phyloP scores from a whole-genome alignment of 2,797 vertebrate genomes.

The Carduelis carduelis region DNA sequence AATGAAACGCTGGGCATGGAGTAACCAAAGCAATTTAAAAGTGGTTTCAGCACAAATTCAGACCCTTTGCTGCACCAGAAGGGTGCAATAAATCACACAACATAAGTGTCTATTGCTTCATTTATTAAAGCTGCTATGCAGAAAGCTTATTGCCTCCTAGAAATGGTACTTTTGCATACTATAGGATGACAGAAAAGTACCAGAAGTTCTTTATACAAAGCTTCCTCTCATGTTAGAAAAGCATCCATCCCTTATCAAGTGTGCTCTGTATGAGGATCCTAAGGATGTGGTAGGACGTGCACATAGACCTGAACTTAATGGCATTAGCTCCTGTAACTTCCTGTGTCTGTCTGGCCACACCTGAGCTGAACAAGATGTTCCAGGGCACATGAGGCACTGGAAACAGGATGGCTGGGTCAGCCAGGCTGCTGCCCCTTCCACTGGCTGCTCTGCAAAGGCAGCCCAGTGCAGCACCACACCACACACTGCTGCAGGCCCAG shows the following conservation, averaged over 20 bases:
- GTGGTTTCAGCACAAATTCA: not conserved
- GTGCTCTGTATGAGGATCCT: not conserved
- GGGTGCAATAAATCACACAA: not conserved
- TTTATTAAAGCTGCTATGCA: not conserved
- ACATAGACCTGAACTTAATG: not conserved
- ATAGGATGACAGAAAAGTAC: not conserved
- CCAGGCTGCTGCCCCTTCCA: not conserved
- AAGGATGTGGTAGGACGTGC: not conserved
- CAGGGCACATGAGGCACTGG: not conserved
- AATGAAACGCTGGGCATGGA: not conserved
- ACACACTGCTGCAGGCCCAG: not conserved
- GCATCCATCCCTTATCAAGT: not conserved
- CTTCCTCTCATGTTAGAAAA: not conserved
- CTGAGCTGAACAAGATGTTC: not conserved
- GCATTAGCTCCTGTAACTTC: not conserved
- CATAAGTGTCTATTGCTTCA: not conserved
- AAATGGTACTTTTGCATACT: not conserved
- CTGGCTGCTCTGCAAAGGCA: not conserved
- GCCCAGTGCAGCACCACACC: accelerated
- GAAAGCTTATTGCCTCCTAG: not conserved
- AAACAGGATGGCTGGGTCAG: not conserved
- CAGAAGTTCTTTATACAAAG: not conserved
- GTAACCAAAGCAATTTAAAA: not conserved
- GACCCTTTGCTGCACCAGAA: not conserved
- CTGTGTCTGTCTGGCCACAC: not conserved